These are phyloP conservation scores for Andinoacara biseriatus DNA, from an alignment of 2,113 vertebrate genomes.

Conservation along the genomic window DNA sequence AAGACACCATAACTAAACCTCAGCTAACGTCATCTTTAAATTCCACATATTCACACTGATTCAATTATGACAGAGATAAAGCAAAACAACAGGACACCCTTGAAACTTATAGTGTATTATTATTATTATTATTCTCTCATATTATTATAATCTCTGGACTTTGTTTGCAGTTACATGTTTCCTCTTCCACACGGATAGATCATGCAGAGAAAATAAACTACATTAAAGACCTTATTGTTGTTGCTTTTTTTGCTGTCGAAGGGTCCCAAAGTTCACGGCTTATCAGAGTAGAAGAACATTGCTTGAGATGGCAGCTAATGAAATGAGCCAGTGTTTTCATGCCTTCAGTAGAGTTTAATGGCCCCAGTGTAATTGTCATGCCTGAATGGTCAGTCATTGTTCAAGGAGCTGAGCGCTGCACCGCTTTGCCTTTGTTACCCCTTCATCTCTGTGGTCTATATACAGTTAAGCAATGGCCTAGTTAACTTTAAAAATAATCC, in stretches of 20 bases:
- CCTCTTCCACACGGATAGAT: background rate
- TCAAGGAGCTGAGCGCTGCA: conserved; percentile 35
- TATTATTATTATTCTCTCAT: background rate
- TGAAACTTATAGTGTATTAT: background rate
- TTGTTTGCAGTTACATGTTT: background rate
- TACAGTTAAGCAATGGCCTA: conserved; percentile 70
- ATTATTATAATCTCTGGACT: background rate
- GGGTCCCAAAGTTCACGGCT: background rate
- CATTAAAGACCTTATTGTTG: background rate
- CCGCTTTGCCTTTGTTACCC: conserved; percentile 42
- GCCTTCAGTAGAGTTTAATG: conserved; percentile 4
- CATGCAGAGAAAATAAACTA: background rate
- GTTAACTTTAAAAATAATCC: conserved; percentile 78
- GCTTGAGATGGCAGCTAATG: background rate
- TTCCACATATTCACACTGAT: conserved; percentile 56
- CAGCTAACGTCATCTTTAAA: conserved; percentile 45
- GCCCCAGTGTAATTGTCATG: conserved; percentile 18
- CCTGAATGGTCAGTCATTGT: conserved; percentile 18
- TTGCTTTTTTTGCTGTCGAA: background rate
- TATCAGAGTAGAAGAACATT: background rate
- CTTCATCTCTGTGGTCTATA: conserved; percentile 61
- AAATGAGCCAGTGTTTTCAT: conserved; percentile 1
- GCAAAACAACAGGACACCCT: background rate
- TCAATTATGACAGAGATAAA: conserved; percentile 30
- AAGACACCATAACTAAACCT: conserved; percentile 22